phyloP scores from a whole-genome alignment of 2,888 invertebrate genomes.

The Bombyx huttoni region DNA sequence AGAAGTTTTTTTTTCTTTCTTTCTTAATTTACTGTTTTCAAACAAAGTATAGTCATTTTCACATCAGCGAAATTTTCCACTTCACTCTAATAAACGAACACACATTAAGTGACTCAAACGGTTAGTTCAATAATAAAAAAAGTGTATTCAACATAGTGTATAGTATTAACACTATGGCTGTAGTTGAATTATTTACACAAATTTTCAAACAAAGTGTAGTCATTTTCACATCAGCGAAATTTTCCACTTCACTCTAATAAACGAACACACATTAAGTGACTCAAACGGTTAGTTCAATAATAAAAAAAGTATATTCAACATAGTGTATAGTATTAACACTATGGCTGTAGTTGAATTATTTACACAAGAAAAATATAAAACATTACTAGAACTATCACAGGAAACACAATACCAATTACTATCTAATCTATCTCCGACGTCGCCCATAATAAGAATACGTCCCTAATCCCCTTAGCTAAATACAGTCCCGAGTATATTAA shows the following conservation, averaged over 20 bases:
- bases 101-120: too few relatives aligned
- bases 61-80: too few relatives aligned
- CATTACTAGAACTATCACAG: not conserved
- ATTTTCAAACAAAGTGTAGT: too few relatives aligned
- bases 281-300: too few relatives aligned
- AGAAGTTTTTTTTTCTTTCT: too few relatives aligned
- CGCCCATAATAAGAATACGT: not conserved
- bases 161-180: not conserved
- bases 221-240: too few relatives aligned
- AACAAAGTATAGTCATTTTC: too few relatives aligned
- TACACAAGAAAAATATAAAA: not conserved
- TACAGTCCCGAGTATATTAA: not conserved
- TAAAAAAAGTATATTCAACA: not conserved
- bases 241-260: too few relatives aligned
- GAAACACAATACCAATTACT: not conserved
- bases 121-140: too few relatives aligned
- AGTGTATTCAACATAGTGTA: not conserved
- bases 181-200: not conserved
- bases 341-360: not conserved
- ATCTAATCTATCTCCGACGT: not conserved
- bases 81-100: too few relatives aligned
- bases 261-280: too few relatives aligned
- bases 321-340: not conserved
- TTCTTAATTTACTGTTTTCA: too few relatives aligned
- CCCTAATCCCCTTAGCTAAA: not conserved